Percentiles rank a stretch among this genome's conserved stretches.
Conservation (phyloP, 1,140 invertebrate genomes). For the Drosophila dunni region DNA sequence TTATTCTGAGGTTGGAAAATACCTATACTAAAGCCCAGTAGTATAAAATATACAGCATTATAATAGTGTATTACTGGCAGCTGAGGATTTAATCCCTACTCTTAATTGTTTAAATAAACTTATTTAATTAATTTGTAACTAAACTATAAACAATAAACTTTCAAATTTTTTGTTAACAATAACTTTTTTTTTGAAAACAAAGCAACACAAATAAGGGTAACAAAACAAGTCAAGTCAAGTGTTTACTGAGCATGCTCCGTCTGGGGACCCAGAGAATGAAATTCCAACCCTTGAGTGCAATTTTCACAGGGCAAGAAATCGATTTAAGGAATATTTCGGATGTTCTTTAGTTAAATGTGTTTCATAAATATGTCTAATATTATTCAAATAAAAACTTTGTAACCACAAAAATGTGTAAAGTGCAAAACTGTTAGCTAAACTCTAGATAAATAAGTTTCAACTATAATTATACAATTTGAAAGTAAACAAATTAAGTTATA, state of each 20-base stretch:
- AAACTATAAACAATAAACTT: too few species aligned
- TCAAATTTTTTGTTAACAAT: not conserved
- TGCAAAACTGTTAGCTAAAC: not conserved
- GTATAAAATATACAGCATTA: too few species aligned
- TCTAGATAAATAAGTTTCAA: slow-evolving; percentile 2
- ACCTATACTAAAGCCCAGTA: too few species aligned
- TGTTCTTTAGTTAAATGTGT: slow-evolving; percentile 33
- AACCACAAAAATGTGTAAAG: not conserved
- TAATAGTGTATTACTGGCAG: too few species aligned
- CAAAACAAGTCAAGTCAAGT: slow-evolving; percentile 5
- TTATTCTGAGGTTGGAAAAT: too few species aligned
- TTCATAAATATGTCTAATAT: slow-evolving; percentile 26
- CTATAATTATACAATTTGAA: not conserved
- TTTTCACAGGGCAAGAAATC: slow-evolving; percentile 31
- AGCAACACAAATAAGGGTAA: slow-evolving; percentile 30
- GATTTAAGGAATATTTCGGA: slow-evolving; percentile 40
- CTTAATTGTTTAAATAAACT: too few species aligned
- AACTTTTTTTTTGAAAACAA: slow-evolving; percentile 9
- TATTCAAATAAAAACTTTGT: not conserved
- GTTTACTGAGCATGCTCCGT: slow-evolving; percentile 37
- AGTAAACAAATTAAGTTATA: slow-evolving; percentile 6
- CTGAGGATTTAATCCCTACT: too few species aligned
- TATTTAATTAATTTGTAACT: too few species aligned
- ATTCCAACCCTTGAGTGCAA: slow-evolving; percentile 24
- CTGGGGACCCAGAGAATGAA: not conserved